These are phyloP conservation scores for Zoanthus solanderi DNA, from an alignment of 92 coral and sea anemone species.

Conservation along the genomic window DNA sequence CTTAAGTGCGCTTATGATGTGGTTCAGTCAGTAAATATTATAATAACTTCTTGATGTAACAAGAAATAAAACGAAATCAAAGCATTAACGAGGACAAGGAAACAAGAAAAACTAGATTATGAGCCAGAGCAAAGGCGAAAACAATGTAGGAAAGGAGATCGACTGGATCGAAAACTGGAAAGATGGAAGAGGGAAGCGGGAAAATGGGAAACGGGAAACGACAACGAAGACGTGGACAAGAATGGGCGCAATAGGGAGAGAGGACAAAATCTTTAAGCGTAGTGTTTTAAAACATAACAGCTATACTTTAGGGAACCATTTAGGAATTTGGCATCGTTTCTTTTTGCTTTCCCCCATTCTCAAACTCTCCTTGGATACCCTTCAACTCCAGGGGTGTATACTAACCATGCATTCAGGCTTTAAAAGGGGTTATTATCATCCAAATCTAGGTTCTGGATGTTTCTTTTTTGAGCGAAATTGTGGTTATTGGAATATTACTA, in stretches of 20 bases:
- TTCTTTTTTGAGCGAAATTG: neutral
- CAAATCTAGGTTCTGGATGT: no score
- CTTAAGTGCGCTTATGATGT: neutral
- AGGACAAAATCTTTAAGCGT: no score
- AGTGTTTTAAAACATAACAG: no score
- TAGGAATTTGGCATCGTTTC: no score
- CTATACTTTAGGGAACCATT: no score
- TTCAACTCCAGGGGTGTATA: no score
- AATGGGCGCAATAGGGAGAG: no score
- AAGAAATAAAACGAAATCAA: neutral
- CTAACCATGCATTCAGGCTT: no score
- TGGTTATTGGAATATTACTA: neutral
- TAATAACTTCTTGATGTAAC: neutral
- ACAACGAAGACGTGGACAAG: neutral
- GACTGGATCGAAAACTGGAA: neutral
- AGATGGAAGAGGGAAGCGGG: neutral
- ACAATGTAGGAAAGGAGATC: neutral
- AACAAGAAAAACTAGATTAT: neutral
- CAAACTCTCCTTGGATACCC: no score
- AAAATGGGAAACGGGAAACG: neutral
- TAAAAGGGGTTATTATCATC: no score
- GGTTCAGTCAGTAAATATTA: neutral
- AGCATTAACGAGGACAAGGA: neutral
- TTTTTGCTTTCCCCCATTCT: no score
- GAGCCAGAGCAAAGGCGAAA: neutral